phyloP scores from a whole-genome alignment of 2,797 vertebrate species.

The Enteromius anoplus region DNA sequence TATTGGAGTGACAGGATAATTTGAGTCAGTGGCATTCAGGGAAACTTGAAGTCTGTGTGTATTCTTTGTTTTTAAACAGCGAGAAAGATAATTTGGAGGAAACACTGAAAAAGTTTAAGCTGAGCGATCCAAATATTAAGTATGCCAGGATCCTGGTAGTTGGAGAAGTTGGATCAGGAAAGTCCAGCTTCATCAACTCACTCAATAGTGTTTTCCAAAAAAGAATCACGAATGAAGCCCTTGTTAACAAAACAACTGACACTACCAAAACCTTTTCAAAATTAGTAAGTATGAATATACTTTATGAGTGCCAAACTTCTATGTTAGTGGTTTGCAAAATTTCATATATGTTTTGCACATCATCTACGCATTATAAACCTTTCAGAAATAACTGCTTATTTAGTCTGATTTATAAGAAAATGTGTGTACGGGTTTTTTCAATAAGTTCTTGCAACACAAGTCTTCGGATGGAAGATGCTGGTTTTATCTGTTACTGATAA shows the following conservation, averaged over 20 bases:
- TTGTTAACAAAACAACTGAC: background rate
- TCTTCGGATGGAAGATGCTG: too few species aligned
- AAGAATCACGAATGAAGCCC: background rate
- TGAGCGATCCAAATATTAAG: background rate
- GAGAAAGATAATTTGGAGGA: background rate
- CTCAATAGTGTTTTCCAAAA: background rate
- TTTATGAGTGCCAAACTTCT: background rate
- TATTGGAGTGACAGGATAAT: too few species aligned
- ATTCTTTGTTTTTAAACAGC: background rate
- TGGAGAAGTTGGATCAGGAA: background rate
- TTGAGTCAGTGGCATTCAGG: too few species aligned
- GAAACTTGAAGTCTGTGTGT: too few species aligned
- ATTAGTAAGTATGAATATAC: background rate
- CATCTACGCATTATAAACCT: too few species aligned
- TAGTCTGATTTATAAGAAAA: too few species aligned
- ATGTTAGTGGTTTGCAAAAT: too few species aligned
- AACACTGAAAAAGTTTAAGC: background rate
- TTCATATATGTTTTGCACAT: too few species aligned
- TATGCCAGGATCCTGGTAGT: background rate
- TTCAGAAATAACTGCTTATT: too few species aligned
- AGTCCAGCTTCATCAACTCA: conserved; percentile 3
- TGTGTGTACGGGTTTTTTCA: too few species aligned
- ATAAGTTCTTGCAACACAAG: too few species aligned
- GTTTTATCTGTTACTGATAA: too few species aligned
- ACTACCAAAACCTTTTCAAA: background rate